Evolutionary conservation across 2,797 vertebrate genomes (phyloP).

Genomic region (Malacoctenus gilli): DNA sequence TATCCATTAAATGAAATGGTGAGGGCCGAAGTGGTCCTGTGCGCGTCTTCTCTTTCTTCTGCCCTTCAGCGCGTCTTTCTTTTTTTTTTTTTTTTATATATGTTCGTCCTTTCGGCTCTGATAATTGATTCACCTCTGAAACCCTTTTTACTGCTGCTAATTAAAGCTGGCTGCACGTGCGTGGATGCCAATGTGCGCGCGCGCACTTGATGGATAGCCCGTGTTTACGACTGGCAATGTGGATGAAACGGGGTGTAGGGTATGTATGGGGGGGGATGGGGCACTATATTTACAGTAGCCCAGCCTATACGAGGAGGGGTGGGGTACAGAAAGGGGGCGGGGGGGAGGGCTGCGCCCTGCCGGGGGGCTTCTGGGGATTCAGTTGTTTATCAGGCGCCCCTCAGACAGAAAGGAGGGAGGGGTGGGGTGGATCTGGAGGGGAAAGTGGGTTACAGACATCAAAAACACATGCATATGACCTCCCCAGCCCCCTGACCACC

Average conservation of each 20-base stretch:
- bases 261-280: slow-evolving; percentile 43
- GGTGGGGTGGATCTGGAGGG: slow-evolving; percentile 20
- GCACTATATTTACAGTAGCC: slow-evolving; percentile 70
- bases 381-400: slow-evolving; percentile 75
- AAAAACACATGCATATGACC: slow-evolving; percentile 67
- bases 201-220: slow-evolving; percentile 44
- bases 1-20: slow-evolving; percentile 71
- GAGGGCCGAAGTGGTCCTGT: slow-evolving; percentile 29
- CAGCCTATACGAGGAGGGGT: slow-evolving; percentile 37
- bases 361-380: slow-evolving; percentile 67
- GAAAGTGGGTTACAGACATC: slow-evolving; percentile 78
- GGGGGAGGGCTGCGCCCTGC: slow-evolving; percentile 53
- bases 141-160: slow-evolving; percentile 59
- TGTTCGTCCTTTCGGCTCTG: slow-evolving; percentile 57
- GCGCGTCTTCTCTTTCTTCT: slow-evolving; percentile 48
- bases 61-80: slow-evolving; percentile 65
- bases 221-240: slow-evolving; percentile 55
- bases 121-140: slow-evolving; percentile 59
- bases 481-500: slow-evolving; percentile 33
- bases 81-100: too few species aligned
- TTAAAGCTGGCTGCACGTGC: slow-evolving; percentile 50
- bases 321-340: slow-evolving; percentile 47
- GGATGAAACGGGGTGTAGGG: slow-evolving; percentile 34
- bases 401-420: slow-evolving; percentile 63
- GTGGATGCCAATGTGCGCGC: slow-evolving; percentile 2